Base-by-base conservation (phyloP, 2,888 invertebrate genomes). In the Aphrophora alni region DNA sequence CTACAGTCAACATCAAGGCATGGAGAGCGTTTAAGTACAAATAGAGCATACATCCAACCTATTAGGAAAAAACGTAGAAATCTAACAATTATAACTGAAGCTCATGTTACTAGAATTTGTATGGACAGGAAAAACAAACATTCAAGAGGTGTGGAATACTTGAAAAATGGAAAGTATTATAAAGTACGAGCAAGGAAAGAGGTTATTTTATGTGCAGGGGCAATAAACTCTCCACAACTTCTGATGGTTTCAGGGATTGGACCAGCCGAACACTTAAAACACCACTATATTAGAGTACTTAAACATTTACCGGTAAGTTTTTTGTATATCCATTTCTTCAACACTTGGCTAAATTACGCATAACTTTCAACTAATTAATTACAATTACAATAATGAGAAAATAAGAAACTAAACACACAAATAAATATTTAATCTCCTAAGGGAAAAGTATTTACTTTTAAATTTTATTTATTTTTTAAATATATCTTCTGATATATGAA, bases 181-280 rank as follows among this genome's bases (percentile, higher is more conserved):
- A 74, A 82, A 76, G 81, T 80, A 21, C 87, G 88, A 81, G 92
- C 91, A 0, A 89, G 87, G 69, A 92, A 92, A 87, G 93, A 93
- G 88, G 91, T 93, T 0, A 91, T 93, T 80, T 82, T 92, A 3
- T 92, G 92, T 44, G 89, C 90, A 28, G 85, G 93, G 5, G 80
- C 91, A 14, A 86, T 92, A n/a, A 92, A 92, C 84, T 91, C 92
- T 0, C 92, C 93, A 0, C 91, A 92, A 86, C 84, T 93, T 4
- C 86, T 93, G 0, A 92, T 93, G 92, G 85, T 93, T 17, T 93
- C 93, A 76, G 93, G 93, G 1, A 89, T 95, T 28, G 94, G 93
- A 5, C 92, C 93, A 0, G 89, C 88, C 83, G 87, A 89, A 38
- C 90, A 92, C 82, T 87, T 93, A 24, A 85, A 88, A 80, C 87